Evolutionary conservation across 2,888 invertebrate genomes (phyloP), one percentile per base, ranked within the genome.

Genomic region (Coecobrya sp.): DNA sequence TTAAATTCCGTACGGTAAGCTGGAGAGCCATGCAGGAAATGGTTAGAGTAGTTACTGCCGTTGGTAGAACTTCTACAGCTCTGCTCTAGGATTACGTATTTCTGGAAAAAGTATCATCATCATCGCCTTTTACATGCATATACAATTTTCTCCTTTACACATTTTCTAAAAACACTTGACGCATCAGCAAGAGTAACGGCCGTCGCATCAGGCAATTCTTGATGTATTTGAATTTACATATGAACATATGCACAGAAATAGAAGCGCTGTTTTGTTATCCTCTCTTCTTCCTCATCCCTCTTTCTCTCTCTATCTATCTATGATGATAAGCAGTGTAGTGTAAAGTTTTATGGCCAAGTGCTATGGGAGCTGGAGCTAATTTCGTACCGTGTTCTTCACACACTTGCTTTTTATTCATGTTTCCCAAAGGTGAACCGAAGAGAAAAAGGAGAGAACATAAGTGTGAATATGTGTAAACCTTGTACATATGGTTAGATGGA

Each of bases 381-480:
- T 88, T 91, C 91, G 86, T 79, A 65, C 91, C 91, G 86, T 91
- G 91, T 91, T 91, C 91, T 81, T 86, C 86, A 91, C 86, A 86
- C 82, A 91, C 81, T 91, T 86, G 86, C 91, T 91, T 87, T 91
- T 91, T 91, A 91, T 91, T 91, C 91, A 91, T 91, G 91, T 81
- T 91, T 91, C 91, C 91, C 91, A 65, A 89, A 86, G 91, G 91
- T 82, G 91, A 73, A 73, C 30, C 70, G 82, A 68, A 81, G 81
- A 36, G 68, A 62, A 45, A 62, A 16, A 27, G 45, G 45, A 49
- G 62, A 42, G 84, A 84, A 22, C 59, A 49, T 45, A 45, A 79
- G 79, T 65, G 81, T 81, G 19, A 13, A 55, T 25, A 79, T 45
- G 85, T 82, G 42, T 22, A 59, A 62, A 19, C 30, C 8, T 4